Percentiles rank a stretch among this genome's conserved stretches.
Evolutionary conservation across 2,113 vertebrate species (phyloP).

Genomic region (Panthera tigris): DNA sequence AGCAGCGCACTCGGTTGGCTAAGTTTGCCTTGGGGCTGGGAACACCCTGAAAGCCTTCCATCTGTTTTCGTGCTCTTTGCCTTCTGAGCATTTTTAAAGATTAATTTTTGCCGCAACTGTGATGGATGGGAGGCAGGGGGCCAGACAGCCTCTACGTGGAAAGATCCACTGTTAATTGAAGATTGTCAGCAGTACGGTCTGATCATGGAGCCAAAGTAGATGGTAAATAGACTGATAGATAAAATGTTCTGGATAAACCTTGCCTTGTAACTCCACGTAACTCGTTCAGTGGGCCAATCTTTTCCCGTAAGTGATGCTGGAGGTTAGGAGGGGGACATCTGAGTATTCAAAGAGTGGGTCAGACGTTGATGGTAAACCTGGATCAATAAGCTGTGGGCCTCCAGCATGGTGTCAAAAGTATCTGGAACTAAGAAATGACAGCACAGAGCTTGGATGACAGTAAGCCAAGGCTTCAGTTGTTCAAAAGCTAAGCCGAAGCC

Average conservation of each 20-base stretch:
- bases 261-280: not conserved
- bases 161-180: not conserved
- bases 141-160: not conserved
- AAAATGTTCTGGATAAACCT: not conserved
- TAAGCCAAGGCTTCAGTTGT: not conserved
- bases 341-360: not conserved
- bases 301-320: not conserved
- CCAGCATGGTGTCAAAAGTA: not conserved
- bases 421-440: not conserved
- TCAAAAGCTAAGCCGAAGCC: not conserved
- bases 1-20: not conserved
- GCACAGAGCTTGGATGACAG: not conserved
- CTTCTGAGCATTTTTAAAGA: slow-evolving; percentile 3
- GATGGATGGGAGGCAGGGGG: not conserved
- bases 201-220: not conserved
- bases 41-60: not conserved
- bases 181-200: not conserved
- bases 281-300: not conserved
- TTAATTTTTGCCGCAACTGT: not conserved
- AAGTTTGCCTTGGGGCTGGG: not conserved
- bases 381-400: not conserved
- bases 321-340: not conserved
- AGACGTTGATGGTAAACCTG: not conserved
- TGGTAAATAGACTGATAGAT: not conserved
- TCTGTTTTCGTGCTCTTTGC: not conserved